Evolutionary conservation across 2,888 invertebrate species (phyloP).

Genomic region (Pteria penguin): DNA sequence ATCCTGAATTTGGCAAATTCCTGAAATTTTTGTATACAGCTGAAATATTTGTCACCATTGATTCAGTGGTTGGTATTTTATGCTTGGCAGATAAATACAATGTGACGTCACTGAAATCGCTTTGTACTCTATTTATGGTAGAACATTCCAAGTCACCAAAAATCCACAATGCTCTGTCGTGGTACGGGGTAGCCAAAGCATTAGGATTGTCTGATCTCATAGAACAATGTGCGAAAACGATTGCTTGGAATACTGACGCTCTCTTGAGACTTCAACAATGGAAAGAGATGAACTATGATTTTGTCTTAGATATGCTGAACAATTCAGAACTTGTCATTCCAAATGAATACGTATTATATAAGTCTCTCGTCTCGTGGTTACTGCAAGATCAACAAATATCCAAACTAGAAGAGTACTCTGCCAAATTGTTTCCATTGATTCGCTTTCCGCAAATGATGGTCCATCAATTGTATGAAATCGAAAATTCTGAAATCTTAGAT

Average conservation of each 20-base stretch:
- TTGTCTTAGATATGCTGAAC: slow-evolving; percentile 74
- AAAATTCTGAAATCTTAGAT: slow-evolving; percentile 62
- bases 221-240: slow-evolving; percentile 77
- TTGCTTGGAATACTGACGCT: slow-evolving; percentile 78
- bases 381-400: slow-evolving; percentile 58
- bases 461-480: slow-evolving; percentile 71
- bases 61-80: slow-evolving; percentile 77
- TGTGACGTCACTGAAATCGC: slow-evolving; percentile 75
- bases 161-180: slow-evolving; percentile 76
- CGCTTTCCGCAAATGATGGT: slow-evolving; percentile 79
- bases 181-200: slow-evolving; percentile 80
- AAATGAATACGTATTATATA: slow-evolving; percentile 73
- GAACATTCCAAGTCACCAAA: slow-evolving; percentile 77
- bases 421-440: slow-evolving; percentile 74
- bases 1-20: slow-evolving; percentile 76
- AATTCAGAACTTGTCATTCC: slow-evolving; percentile 76
- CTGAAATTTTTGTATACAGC: slow-evolving; percentile 79
- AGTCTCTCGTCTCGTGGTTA: slow-evolving; percentile 74
- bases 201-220: slow-evolving; percentile 73
- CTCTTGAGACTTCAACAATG: slow-evolving; percentile 75
- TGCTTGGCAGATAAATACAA: slow-evolving; percentile 80
- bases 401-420: slow-evolving; percentile 56
- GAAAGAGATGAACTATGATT: slow-evolving; percentile 78
- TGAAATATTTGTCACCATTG: slow-evolving; percentile 73
- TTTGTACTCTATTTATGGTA: slow-evolving; percentile 78